phyloP scores from a whole-genome alignment of 2,888 invertebrate species.

The Capitulum mitella region DNA sequence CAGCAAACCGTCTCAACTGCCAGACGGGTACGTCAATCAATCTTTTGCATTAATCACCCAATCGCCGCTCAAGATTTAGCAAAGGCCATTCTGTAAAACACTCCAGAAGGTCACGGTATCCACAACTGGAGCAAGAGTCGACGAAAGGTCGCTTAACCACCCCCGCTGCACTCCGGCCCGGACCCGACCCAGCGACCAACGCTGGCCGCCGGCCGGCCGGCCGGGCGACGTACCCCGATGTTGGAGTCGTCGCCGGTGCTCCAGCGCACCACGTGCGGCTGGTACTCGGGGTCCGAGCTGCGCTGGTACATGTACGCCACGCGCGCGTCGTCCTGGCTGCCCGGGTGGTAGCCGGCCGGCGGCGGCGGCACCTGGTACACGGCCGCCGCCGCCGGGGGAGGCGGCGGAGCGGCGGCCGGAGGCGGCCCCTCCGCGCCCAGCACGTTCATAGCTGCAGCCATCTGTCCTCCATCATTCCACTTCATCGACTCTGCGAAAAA shows the following conservation, averaged over 20 bases:
- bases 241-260: neutral
- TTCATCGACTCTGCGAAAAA: neutral
- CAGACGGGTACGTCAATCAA: too few species aligned
- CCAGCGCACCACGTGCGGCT: conserved; percentile 36
- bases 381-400: neutral
- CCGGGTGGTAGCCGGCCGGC: neutral
- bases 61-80: too few species aligned
- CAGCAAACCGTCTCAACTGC: too few species aligned
- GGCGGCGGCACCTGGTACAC: conserved; percentile 27
- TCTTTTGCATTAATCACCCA: too few species aligned
- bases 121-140: too few species aligned
- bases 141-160: too few species aligned
- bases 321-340: conserved; percentile 73
- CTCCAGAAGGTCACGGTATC: too few species aligned
- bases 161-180: too few species aligned
- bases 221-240: conserved; percentile 5
- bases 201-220: too few species aligned
- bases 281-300: conserved; percentile 70
- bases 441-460: conserved; percentile 4
- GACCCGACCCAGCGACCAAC: too few species aligned
- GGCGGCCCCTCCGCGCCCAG: neutral
- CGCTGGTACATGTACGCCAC: conserved; percentile 87
- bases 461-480: neutral
- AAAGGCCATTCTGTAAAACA: too few species aligned
- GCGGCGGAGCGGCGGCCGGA: neutral